Conservation (phyloP, 1,140 invertebrate species). For the Spodoptera litura region DNA sequence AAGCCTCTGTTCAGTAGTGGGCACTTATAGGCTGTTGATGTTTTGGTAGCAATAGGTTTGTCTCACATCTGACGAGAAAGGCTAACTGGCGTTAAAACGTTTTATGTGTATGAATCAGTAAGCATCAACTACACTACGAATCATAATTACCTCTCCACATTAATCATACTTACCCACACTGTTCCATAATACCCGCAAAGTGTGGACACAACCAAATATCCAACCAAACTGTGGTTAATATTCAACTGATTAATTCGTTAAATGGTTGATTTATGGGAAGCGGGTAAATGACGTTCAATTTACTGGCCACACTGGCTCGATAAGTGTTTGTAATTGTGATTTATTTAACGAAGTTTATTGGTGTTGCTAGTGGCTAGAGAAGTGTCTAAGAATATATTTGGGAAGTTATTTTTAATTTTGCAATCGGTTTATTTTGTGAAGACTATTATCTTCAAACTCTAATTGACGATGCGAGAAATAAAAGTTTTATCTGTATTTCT, state of each 20-base stretch:
- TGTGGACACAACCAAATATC: conserved; percentile 13
- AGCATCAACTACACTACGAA: neutral
- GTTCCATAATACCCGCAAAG: neutral
- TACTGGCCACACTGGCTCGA: conserved; percentile 22
- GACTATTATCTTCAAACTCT: too few species aligned
- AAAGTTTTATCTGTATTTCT: too few species aligned
- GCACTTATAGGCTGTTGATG: too few species aligned
- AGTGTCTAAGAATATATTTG: neutral
- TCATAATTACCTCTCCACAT: conserved; percentile 14
- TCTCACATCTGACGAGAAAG: too few species aligned
- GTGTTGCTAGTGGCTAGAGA: neutral
- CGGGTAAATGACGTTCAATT: conserved; percentile 44
- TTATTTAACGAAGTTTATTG: conserved; percentile 3
- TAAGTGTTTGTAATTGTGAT: conserved; percentile 5
- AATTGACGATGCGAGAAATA: too few species aligned
- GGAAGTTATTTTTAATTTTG: too few species aligned
- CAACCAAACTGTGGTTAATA: conserved; percentile 43
- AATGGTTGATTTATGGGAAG: conserved; percentile 44
- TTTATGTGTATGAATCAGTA: too few species aligned
- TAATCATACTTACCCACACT: conserved; percentile 33
- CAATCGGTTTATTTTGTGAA: too few species aligned
- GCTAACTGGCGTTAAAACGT: neutral
- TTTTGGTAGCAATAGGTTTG: too few species aligned
- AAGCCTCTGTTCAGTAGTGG: too few species aligned
- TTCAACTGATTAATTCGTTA: conserved; percentile 49